phyloP scores from a whole-genome alignment of 1,140 invertebrate genomes.

The Oryzaephilus surinamensis region DNA sequence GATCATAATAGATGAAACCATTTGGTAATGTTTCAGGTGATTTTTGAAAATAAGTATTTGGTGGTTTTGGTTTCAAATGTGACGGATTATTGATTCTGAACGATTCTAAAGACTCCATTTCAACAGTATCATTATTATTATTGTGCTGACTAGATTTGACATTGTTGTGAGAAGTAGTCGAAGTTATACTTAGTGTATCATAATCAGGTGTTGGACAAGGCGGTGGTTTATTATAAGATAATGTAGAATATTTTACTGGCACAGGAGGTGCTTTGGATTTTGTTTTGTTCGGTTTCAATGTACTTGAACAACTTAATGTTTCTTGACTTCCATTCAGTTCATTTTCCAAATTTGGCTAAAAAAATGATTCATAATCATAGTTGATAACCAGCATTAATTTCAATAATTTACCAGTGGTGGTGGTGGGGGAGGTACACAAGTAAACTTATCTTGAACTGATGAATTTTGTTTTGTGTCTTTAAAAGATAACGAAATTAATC shows the following conservation, averaged over 20 bases:
- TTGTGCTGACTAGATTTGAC: conserved; percentile 7
- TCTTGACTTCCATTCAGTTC: too few relatives aligned
- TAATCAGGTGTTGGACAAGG: conserved; percentile 56
- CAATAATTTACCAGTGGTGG: too few relatives aligned
- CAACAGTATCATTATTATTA: too few relatives aligned
- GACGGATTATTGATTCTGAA: conserved; percentile 54
- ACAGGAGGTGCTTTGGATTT: conserved; percentile 37
- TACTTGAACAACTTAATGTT: too few relatives aligned
- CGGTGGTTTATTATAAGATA: conserved; percentile 32
- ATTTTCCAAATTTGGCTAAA: too few relatives aligned
- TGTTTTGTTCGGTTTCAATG: conserved; percentile 15
- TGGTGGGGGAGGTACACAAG: too few relatives aligned
- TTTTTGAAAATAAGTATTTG: conserved; percentile 53
- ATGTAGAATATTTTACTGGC: conserved; percentile 31
- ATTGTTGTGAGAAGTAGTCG: conserved; percentile 16
- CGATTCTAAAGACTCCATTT: conserved; percentile 59
- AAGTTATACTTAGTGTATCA: conserved; percentile 35
- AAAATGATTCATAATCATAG: too few relatives aligned
- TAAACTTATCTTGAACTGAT: too few relatives aligned
- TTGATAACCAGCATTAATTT: too few relatives aligned
- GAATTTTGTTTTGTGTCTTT: too few relatives aligned
- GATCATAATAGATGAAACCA: conserved; percentile 8
- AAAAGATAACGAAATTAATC: too few relatives aligned
- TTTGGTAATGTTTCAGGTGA: conserved; percentile 13
- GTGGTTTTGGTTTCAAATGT: conserved; percentile 48